Conservation (phyloP, 2,888 invertebrate species). For the Acronicta alni region DNA sequence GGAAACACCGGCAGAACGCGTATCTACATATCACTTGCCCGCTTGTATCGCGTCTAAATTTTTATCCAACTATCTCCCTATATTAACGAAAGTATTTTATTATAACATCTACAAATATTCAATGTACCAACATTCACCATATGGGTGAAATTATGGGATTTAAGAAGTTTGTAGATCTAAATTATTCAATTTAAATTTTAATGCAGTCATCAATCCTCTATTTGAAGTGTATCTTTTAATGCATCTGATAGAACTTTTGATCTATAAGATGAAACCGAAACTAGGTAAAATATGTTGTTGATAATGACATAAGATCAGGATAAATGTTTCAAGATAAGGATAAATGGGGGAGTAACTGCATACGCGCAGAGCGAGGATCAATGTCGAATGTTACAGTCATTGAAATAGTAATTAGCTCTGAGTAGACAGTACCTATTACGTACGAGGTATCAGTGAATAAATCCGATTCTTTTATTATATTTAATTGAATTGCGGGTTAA, state of each 20-base stretch:
- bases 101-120: constrained; percentile 54
- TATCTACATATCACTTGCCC: constrained; percentile 49
- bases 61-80: constrained; percentile 58
- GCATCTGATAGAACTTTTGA: constrained; percentile 35
- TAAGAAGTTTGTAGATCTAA: constrained; percentile 52
- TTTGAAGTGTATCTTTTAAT: constrained; percentile 58
- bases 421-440: not conserved
- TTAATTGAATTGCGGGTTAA: not conserved
- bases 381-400: constrained; percentile 6
- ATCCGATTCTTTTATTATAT: not conserved
- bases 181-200: constrained; percentile 55
- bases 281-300: constrained; percentile 47
- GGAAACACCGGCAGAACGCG: not conserved
- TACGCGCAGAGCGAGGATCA: constrained; percentile 31
- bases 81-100: constrained; percentile 57
- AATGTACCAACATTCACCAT: constrained; percentile 51
- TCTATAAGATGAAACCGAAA: constrained; percentile 55
- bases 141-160: constrained; percentile 52
- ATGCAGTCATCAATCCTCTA: constrained; percentile 53
- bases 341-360: constrained; percentile 14
- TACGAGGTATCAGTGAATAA: not conserved
- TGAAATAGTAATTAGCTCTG: not conserved
- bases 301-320: constrained; percentile 34
- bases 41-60: constrained; percentile 60
- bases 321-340: constrained; percentile 47